Base-by-base conservation (phyloP, 2,888 invertebrate genomes). In the Andrena chrysosceles region DNA sequence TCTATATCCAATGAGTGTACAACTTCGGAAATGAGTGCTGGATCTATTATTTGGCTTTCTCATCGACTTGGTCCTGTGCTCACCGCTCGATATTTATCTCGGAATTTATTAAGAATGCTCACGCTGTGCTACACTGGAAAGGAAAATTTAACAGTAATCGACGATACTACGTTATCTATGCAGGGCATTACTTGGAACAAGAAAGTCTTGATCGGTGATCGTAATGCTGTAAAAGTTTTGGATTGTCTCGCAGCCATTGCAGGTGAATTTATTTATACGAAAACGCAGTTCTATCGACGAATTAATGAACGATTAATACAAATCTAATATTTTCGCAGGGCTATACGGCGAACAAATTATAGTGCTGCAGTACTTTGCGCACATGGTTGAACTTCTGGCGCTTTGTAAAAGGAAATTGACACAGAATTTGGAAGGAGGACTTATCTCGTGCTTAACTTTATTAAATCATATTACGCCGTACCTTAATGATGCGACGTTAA, bases 31-130 rank as follows among this genome's bases (percentile, higher is more conserved):
- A 97, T 98, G 96, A 97, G 97, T 91, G 96, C 96, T 0, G 98
- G 98, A 91, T 98, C 98, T 90, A 94, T 98, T 0, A 96, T 98
- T 81, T 99, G 99, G 99, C 92, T 99, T 78, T 97, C 98, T 0
- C 98, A 99, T 94, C 96, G 99, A 84, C 94, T 99, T 23, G 99
- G 99, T 0, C 99, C 99, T 0, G 98, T 99, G 64, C 95, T 99
- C 31, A 98, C 98, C 0, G 98, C 99, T 56, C 96, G 98, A 87
- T 97, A 98, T 94, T 95, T 99, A 35, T 97, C 99, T 0, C 96
- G 98, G 80, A 99, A 99, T 95, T 95, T 99, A 85, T 95, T 99
- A 13, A 96, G 99, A 91, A 99, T 99, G 98, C 94, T 99, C 71
- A 98, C 98, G 0, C 94, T 99, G 2, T 99, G 99, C 94, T 99